Base-by-base conservation (phyloP, 2,888 invertebrate species). In the Calliopum simillimum region DNA sequence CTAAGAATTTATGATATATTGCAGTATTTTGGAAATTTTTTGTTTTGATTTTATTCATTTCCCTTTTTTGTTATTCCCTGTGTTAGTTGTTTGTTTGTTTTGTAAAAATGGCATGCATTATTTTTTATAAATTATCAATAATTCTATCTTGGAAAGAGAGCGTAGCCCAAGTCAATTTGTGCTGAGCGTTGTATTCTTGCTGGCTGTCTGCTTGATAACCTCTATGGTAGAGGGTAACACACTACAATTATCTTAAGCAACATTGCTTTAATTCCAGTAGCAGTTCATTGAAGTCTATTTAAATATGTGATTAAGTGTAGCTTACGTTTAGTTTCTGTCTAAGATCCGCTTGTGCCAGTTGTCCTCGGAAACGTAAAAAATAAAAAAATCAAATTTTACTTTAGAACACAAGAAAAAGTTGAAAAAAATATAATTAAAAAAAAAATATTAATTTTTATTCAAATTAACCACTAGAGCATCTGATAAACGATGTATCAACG, bases 401-500 rank as follows among this genome's bases (percentile, higher is more conserved):
- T 46, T 64, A 13, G 25, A 12, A 4, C 16, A 53, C 5, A 25
- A 59, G 8, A 55, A 5, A 64, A 51, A 49, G 19, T 41, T n/a
- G 47, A 33, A n/a, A 66, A 58, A n/a, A 63, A 12, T 6, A 14
- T 13, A 66, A 41, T 21, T 58, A 44, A 43, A 56, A 51, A 64
- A 53, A 46, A 41, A 23, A 70, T 63, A 68, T 3, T 47, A 44
- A 49, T 19, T n/a, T n/a, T n/a, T n/a, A 66, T 33, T 41, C 33
- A 33, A n/a, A 33, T n/a, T 23, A 51, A 49, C 16, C 25, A 46
- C 59, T 19, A 58, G 46, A 23, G 46, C 25, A 14, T 12, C 25
- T 5, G 11, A 11, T 75, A 49, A 23, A 79, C 75, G 74, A 82
- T 82, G 82, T 82, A 81, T 72, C 79, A 81, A 68, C 80, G 80